Evolutionary conservation across 2,113 vertebrate species (phyloP), one percentile per base, ranked within the genome.

Genomic region (Machaerirhynchus nigripectus): DNA sequence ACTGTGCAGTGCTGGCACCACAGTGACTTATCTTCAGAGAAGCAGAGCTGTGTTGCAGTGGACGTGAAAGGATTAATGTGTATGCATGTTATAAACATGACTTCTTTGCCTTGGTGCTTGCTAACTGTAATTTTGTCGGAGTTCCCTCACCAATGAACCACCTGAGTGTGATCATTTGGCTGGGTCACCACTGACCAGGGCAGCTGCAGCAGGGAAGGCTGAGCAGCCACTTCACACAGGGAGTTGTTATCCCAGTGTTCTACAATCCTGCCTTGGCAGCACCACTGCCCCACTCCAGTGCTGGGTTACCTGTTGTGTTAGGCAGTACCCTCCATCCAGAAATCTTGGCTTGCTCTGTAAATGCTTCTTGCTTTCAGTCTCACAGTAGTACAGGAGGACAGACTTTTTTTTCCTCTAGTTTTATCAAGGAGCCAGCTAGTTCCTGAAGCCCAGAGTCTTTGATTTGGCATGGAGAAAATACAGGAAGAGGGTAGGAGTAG

Each of bases 211-310:
- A 4, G 27, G 49, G 22, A 27, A 42, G 46, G 57, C 35, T 1
- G 3, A 61, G 52, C 75, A 59, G 53, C 37, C 0, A 2, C 37
- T 61, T 88, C 46, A 2, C 2, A 1, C 8, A 8, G 46, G n/a
- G 13, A 55, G 74, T 44, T 61, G 35, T 55, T 40, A 6, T 35
- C 61, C 53, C 7, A 23, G 13, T 10, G 46, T 49, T 16, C 15
- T 14, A 27, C 27, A 13, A 15, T 47, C n/a, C 65, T 35, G 69
- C 63, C 76, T 35, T 14, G n/a, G 35, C 35, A 60, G 81, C 47
- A 52, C 52, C 57, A 64, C 39, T 71, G 28, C 18, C 14, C 33
- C 0, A 0, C 49, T 50, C 27, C 23, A 3, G 44, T 15, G 24
- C 55, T 11, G 14, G 30, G 30, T 60, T 70, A 47, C 31, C 8